A percentile compares a stretch with the other conserved stretches of the same genome.
Conservation (phyloP, 2,888 invertebrate genomes). For the Epinotia demarniana region DNA sequence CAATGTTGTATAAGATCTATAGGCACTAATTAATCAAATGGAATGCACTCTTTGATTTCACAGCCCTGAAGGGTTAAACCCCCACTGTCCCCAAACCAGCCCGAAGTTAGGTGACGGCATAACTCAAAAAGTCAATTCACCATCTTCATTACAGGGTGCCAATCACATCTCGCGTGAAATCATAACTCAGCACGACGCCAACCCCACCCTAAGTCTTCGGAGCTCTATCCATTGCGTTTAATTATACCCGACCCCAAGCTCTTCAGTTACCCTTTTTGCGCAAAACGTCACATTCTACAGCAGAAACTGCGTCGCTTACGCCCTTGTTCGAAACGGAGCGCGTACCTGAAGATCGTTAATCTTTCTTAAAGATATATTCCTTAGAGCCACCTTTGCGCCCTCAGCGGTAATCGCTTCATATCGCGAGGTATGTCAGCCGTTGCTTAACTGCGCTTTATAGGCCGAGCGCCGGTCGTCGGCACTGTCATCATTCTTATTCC, state of each 20-base stretch:
- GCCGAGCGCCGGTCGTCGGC: not conserved
- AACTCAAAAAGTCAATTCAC: conserved; percentile 67
- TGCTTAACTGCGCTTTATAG: conserved; percentile 41
- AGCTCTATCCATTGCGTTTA: conserved; percentile 82
- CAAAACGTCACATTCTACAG: conserved; percentile 1
- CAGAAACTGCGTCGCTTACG: not conserved
- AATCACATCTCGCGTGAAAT: conserved; percentile 80
- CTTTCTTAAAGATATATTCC: conserved; percentile 84
- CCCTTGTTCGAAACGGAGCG: not conserved
- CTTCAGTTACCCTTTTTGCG: conserved; percentile 55
- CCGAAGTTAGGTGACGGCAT: conserved; percentile 23
- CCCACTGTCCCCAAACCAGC: not conserved
- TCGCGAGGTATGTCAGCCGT: conserved; percentile 51
- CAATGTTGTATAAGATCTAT: not conserved
- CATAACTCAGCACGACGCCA: conserved; percentile 82
- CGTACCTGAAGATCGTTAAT: conserved; percentile 82
- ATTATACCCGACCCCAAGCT: conserved; percentile 79
- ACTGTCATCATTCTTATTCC: not conserved
- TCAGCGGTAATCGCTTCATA: conserved; percentile 76
- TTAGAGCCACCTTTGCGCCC: conserved; percentile 67
- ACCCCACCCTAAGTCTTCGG: conserved; percentile 81
- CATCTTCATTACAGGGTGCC: conserved; percentile 75
- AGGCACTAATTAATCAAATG: conserved; percentile 16
- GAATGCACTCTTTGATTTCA: not conserved
- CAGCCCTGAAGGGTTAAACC: not conserved